These are phyloP conservation scores for Oscheius sp. DNA, from an alignment of 2,888 invertebrate genomes.

Conservation along the genomic window DNA sequence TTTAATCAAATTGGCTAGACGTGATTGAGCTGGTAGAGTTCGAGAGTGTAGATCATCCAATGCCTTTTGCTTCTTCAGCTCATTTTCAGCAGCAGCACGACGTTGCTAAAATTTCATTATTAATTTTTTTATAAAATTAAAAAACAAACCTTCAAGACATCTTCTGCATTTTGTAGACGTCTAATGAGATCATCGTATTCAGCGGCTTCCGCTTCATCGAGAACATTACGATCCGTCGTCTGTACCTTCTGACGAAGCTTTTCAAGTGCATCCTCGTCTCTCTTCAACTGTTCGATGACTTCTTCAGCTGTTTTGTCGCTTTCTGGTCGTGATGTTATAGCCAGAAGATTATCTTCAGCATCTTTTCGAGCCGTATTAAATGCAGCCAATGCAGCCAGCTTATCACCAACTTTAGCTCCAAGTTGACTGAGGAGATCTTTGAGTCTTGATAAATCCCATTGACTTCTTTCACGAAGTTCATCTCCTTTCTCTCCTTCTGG, in stretches of 20 bases:
- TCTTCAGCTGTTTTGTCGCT: constrained; percentile 33
- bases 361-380: constrained; percentile 51
- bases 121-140: neutral
- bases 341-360: constrained; percentile 46
- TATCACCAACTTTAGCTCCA: constrained; percentile 49
- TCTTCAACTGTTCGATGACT: constrained; percentile 36
- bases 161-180: constrained; percentile 44
- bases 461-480: constrained; percentile 46
- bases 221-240: constrained; percentile 34
- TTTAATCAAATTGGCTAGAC: constrained; percentile 44
- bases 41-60: constrained; percentile 39
- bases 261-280: constrained; percentile 35
- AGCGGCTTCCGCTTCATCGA: constrained; percentile 42
- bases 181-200: constrained; percentile 45
- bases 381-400: constrained; percentile 51
- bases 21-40: constrained; percentile 32
- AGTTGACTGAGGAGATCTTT: constrained; percentile 48
- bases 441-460: constrained; percentile 50
- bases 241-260: constrained; percentile 35
- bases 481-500: constrained; percentile 40
- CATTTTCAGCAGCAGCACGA: constrained; percentile 44
- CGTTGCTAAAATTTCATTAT: constrained; percentile 36
- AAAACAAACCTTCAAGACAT: constrained; percentile 37
- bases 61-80: constrained; percentile 38
- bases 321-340: constrained; percentile 33